Evolutionary conservation across 2,113 vertebrate species (phyloP), one percentile per base, ranked within the genome.

Genomic region (Lathamus discolor): DNA sequence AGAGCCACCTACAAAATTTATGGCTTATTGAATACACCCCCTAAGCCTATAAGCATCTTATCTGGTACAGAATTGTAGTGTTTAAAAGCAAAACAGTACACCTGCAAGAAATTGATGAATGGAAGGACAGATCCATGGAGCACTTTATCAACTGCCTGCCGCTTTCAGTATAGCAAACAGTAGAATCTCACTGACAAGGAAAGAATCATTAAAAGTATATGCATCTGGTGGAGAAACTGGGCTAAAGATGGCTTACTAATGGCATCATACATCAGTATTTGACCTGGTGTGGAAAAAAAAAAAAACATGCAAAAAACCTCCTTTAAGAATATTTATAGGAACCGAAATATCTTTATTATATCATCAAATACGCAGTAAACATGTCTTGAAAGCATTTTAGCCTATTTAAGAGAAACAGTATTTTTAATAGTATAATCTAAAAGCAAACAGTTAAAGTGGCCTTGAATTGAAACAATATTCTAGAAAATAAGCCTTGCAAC

Each of bases 121-220:
- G 61, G 63, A 74, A 89, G 23, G 77, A 92, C 54, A 93, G 51
- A 83, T 59, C 88, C 29, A 10, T 37, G 25, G 49, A 90, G 49
- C 67, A 78, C 49, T 96, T 87, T 23, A 89, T 95, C 93, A 95
- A 73, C 55, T 74, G 29, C 67, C 72, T 95, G 83, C 69, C 84
- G 80, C n/a, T 93, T 88, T 80, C 81, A 87, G 70, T 82, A 59
- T 48, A 90, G 72, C 66, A 94, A 55, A 61, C 70, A 94, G 79
- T 74, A 94, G 93, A 96, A 96, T 87, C 59, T 82, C 91, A 76
- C 66, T 95, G 91, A 93, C 93, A 96, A 93, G 67, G 48, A 87
- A 86, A 64, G 52, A 90, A 79, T 92, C 83, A 91, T 96, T 95
- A 95, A 96, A 96, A 96, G 80, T 93, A 90, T 67, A 94, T 92